Evolutionary conservation across 2,888 invertebrate genomes (phyloP), one percentile per base, ranked within the genome.

Genomic region (Nemoura dubitans): DNA sequence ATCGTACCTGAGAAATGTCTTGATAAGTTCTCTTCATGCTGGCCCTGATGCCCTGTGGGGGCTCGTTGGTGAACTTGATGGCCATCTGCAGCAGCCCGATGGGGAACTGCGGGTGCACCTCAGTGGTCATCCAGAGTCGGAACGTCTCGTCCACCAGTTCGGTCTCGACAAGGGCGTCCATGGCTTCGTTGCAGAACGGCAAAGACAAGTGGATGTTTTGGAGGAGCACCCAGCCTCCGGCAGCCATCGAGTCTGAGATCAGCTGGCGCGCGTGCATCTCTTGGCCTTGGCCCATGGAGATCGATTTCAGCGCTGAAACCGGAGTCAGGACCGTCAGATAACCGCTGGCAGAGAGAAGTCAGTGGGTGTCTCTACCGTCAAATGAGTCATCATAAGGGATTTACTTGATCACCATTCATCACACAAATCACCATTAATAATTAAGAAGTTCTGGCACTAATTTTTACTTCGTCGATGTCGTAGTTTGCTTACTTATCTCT

Each of bases 231-330:
- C 98, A 99, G 21, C 97, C 96, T 0, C 99, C 98, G 88, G 92
- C 91, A 1, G 91, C 89, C 96, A 97, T 96, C 0, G 96, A 95
- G 88, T 96, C 95, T 78, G 94, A 94, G 89, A 98, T 95, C 93
- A 97, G 94, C 90, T 95, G 95, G 30, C 97, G 94, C 0, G 98
- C 98, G 88, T 96, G 97, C 90, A 96, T 92, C 90, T 96, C 99
- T 92, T 99, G 98, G 0, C 98, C 99, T 93, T 99, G 99, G 0
- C 99, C 99, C 98, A 99, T 98, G 6, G 98, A 99, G 5, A 99
- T 97, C 0, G 97, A 95, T 90, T 96, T 95, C 21, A 97, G 91
- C 87, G 93, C 96, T 97, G 90, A 10, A 91, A 90, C 88, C 87
- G 87, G n/a, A 88, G 26, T 76, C 7, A n/a, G n/a, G n/a, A n/a